Evolutionary conservation across 2,113 vertebrate species (phyloP).

Genomic region (Synchiropus splendidus): DNA sequence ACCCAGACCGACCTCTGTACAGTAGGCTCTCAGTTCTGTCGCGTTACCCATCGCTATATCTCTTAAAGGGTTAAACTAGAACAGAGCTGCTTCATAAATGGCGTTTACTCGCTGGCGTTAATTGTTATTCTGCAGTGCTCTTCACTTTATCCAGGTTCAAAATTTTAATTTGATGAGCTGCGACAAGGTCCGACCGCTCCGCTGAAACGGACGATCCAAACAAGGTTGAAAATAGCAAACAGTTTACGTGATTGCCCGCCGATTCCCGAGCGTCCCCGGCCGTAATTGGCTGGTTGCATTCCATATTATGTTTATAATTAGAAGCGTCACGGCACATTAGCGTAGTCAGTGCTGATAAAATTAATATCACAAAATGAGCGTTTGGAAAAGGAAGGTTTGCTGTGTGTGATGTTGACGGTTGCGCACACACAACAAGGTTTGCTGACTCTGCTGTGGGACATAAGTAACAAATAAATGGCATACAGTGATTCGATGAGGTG

Average conservation of each 20-base stretch:
- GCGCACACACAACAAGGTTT: slow-evolving; percentile 6
- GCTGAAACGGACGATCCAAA: slow-evolving; percentile 38
- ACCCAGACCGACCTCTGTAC: no score
- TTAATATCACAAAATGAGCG: slow-evolving; percentile 43
- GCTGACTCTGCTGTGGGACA: not conserved
- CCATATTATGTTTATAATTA: slow-evolving; percentile 58
- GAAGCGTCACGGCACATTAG: slow-evolving; percentile 53
- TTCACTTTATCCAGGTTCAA: slow-evolving; percentile 36
- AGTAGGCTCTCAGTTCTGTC: no score
- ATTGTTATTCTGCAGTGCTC: slow-evolving; percentile 25
- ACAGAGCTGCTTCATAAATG: no score
- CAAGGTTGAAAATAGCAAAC: slow-evolving; percentile 48
- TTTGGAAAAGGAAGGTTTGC: not conserved
- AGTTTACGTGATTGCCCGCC: slow-evolving; percentile 41
- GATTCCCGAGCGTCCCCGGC: slow-evolving; percentile 43
- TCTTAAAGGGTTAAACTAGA: no score
- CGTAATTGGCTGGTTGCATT: slow-evolving; percentile 47
- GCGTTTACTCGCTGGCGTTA: no score
- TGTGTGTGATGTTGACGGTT: not conserved
- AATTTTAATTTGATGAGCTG: slow-evolving; percentile 41
- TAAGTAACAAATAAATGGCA: no score
- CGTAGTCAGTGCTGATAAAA: slow-evolving; percentile 50
- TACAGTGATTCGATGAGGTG: no score
- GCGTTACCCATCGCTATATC: no score
- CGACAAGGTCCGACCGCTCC: slow-evolving; percentile 40